Conservation (phyloP, 2,888 invertebrate species). For the Cantharis flavilabris region DNA sequence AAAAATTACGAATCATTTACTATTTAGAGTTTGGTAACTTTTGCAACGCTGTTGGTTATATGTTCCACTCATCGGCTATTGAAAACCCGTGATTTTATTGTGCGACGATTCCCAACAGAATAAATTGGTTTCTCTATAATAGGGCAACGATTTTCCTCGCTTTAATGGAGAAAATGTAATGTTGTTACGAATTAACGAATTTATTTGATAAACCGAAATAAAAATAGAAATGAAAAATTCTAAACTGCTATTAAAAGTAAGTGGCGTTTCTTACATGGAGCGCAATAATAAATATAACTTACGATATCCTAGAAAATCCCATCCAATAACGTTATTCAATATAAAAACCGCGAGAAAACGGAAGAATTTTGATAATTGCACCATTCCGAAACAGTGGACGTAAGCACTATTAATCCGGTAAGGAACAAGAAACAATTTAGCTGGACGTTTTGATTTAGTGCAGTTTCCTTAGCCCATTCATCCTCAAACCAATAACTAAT, state of each 20-base stretch:
- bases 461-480: constrained; percentile 38
- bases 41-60: neutral
- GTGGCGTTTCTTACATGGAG: constrained; percentile 5
- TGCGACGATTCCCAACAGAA: neutral
- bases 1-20: neutral
- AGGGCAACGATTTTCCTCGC: neutral
- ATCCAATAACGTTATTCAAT: constrained; percentile 39
- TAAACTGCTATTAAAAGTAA: constrained; percentile 1
- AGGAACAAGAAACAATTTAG: constrained; percentile 45
- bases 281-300: constrained; percentile 39
- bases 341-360: constrained; percentile 36
- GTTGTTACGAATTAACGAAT: neutral
- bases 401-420: constrained; percentile 47
- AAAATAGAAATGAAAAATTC: neutral
- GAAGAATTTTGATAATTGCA: constrained; percentile 46
- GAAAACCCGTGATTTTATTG: neutral
- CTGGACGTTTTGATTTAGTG: constrained; percentile 44
- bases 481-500: constrained; percentile 39
- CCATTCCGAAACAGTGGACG: constrained; percentile 43
- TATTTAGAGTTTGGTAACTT: neutral
- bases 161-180: neutral
- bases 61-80: neutral
- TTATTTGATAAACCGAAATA: neutral
- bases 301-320: constrained; percentile 36
- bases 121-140: neutral